Evolutionary conservation across 2,888 invertebrate genomes (phyloP).

Genomic region (Galerucella calmariensis): DNA sequence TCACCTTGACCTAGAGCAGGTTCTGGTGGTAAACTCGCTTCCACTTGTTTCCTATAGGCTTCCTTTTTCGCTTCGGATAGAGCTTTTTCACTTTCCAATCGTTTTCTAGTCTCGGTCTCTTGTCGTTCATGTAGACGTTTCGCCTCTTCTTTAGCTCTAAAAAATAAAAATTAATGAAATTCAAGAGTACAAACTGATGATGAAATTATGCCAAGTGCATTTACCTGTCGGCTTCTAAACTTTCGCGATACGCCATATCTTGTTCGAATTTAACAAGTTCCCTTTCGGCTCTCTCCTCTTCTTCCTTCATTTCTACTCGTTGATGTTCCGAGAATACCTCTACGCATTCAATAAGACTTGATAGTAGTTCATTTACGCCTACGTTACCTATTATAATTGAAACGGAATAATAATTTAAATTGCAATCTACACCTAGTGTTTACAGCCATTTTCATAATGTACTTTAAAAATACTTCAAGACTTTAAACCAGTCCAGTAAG

Average conservation of each 20-base stretch:
- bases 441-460: too few relatives aligned
- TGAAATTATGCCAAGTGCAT: too few relatives aligned
- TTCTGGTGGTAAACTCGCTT: conserved; percentile 78
- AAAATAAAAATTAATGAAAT: neutral
- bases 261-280: conserved; percentile 93
- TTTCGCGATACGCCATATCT: conserved; percentile 92
- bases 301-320: conserved; percentile 81
- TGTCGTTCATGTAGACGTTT: conserved; percentile 80
- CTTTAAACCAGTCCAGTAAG: too few relatives aligned
- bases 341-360: conserved; percentile 86
- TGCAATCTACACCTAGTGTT: too few relatives aligned
- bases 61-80: conserved; percentile 81
- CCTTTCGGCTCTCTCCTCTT: conserved; percentile 88
- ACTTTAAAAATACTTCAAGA: too few relatives aligned
- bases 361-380: conserved; percentile 88
- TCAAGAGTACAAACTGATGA: too few relatives aligned
- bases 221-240: conserved; percentile 85
- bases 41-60: conserved; percentile 73
- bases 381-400: conserved; percentile 77
- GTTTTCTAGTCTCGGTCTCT: conserved; percentile 77
- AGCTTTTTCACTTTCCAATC: conserved; percentile 79
- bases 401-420: conserved; percentile 10
- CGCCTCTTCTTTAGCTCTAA: conserved; percentile 87
- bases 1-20: conserved; percentile 70
- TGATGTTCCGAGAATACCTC: conserved; percentile 86